A percentile compares a stretch with the other conserved stretches of the same genome.
Evolutionary conservation across 2,888 invertebrate species (phyloP).

Genomic region (Netelia inedita): DNA sequence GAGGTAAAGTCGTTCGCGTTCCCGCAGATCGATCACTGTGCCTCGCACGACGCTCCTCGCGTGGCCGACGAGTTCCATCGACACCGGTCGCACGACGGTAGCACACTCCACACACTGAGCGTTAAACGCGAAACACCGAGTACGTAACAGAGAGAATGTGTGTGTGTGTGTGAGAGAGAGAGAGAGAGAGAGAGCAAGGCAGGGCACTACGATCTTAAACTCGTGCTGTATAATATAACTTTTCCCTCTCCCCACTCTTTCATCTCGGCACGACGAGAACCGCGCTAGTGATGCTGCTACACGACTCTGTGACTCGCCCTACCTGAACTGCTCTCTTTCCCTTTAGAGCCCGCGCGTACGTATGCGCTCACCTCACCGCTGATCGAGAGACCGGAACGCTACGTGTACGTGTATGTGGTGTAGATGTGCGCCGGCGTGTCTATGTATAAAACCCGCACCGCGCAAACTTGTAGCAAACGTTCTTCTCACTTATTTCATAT

Average conservation of each 20-base stretch:
- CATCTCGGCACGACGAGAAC: conserved; percentile 1
- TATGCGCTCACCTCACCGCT: background rate
- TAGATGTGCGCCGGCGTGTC: background rate
- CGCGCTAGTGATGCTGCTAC: conserved; percentile 18
- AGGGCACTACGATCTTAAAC: conserved; percentile 19
- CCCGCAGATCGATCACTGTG: conserved; percentile 46
- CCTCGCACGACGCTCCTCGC: conserved; percentile 43
- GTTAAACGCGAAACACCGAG: background rate
- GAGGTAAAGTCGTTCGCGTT: background rate
- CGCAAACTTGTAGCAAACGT: background rate
- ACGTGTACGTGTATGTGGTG: background rate
- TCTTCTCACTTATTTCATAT: no score
- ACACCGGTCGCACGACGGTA: conserved; percentile 53
- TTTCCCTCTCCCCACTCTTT: background rate
- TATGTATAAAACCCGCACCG: background rate
- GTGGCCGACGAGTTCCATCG: conserved; percentile 55
- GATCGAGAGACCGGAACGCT: conserved; percentile 41
- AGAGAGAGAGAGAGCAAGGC: no score
- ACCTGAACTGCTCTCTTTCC: conserved; percentile 32
- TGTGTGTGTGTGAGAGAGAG: no score
- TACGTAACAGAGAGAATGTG: background rate
- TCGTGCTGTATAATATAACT: background rate
- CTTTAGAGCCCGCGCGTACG: conserved; percentile 35
- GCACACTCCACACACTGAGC: conserved; percentile 25
- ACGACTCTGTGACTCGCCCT: conserved; percentile 47